Evolutionary conservation across 2,888 invertebrate genomes (phyloP).

Genomic region (Tenthredo mesomela): DNA sequence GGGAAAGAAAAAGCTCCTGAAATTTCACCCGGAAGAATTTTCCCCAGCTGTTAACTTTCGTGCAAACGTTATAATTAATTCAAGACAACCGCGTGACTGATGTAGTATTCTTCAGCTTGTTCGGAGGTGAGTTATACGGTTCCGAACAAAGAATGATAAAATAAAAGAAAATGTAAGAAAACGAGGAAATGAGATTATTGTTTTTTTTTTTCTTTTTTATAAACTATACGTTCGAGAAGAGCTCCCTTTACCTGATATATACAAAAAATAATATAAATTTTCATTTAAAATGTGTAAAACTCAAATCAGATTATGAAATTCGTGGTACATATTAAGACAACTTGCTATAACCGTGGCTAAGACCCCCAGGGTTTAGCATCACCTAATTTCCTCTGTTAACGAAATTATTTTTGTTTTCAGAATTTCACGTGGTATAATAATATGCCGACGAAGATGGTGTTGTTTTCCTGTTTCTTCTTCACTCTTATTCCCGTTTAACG

Average conservation of each 20-base stretch:
- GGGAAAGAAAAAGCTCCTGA: not conserved
- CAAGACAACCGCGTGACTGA: constrained; percentile 1
- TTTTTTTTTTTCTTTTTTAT: not conserved
- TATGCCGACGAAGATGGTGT: not conserved
- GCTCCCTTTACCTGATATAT: not conserved
- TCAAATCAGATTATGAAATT: not conserved
- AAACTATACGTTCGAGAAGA: not conserved
- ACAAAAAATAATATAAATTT: not conserved
- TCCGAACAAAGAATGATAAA: not conserved
- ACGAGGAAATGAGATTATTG: not conserved
- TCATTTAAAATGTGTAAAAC: not conserved
- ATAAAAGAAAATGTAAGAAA: not conserved
- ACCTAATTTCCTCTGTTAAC: not conserved
- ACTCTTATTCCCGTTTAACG: not conserved
- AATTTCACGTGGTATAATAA: not conserved
- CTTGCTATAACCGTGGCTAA: not conserved
- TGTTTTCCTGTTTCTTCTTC: not conserved
- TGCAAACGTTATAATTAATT: constrained; percentile 12
- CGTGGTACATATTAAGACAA: not conserved
- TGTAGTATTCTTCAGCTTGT: not conserved
- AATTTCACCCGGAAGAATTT: not conserved
- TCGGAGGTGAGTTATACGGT: not conserved
- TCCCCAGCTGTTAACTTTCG: not conserved
- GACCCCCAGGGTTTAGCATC: not conserved
- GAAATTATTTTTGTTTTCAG: not conserved